Evolutionary conservation across 2,113 vertebrate species (phyloP), one percentile per base, ranked within the genome.

Genomic region (Lepisosteus osseus): DNA sequence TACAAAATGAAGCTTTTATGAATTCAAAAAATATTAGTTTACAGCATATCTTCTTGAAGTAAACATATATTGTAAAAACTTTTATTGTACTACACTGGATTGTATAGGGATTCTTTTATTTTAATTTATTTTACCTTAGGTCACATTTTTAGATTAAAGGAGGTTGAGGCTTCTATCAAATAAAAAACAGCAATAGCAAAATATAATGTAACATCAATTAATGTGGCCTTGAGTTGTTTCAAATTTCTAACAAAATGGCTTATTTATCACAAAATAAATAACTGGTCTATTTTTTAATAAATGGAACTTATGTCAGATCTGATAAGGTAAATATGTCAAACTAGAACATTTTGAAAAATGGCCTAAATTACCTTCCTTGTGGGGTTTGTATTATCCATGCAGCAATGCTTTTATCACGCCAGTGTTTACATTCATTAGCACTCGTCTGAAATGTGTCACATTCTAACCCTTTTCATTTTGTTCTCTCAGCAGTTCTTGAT

Each of bases 391-490:
- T 70, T 85, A 69, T 66, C 65, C 68, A 70, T 42, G 77, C 79
- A 80, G 80, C 72, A 80, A 72, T 79, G 83, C 88, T 89, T 91
- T 90, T 85, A 88, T 86, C 82, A 45, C 75, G 56, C 67, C 68
- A 61, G 76, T 91, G 85, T 91, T 90, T 92, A 88, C 87, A 87
- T 90, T 93, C 91, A 90, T 87, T 91, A 91, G 83, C 88, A 87
- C 82, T 92, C 86, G 83, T 88, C 81, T 92, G 83, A 86, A 88
- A 88, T 78, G 79, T 86, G 88, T 84, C 89, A 80, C 80, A 75
- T 79, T 74, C 76, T 77, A 56, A 57, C 51, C 71, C 55, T 40
- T 77, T 71, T 70, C 75, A 74, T 54, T 74, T 61, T 63, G 67
- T 7, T 12, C 57, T 75, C 55, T 51, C 61, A 40, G 8, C 17